Percentiles rank a stretch among this genome's conserved stretches.
These are phyloP conservation scores for Oxyura jamaicensis DNA, from an alignment of 2,113 vertebrate species.

Conservation along the genomic window DNA sequence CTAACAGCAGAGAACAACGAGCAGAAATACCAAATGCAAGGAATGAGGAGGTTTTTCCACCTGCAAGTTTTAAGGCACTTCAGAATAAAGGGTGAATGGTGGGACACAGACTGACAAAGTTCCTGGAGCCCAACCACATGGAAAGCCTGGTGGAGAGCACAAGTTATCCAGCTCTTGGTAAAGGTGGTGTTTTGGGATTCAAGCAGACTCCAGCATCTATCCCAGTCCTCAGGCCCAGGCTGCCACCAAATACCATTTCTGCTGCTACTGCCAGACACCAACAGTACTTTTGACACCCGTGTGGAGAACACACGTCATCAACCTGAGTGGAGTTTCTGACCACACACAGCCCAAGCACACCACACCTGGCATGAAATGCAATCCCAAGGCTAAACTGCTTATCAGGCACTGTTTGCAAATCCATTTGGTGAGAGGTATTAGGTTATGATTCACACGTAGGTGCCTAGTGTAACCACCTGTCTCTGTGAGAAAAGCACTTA, in stretches of 20 bases:
- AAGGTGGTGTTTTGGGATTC: not conserved
- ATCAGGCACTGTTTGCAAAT: not conserved
- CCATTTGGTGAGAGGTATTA: not conserved
- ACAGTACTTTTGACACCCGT: not conserved
- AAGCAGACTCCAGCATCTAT: not conserved
- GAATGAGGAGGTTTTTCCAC: not conserved
- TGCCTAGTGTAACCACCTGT: not conserved
- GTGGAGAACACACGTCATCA: fast-evolving
- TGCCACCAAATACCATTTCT: not conserved
- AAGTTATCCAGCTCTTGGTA: not conserved
- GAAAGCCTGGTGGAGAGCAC: not conserved
- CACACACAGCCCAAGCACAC: not conserved
- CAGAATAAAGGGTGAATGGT: not conserved
- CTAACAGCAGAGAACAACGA: not conserved
- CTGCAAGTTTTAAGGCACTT: not conserved
- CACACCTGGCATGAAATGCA: not conserved
- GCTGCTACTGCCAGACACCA: not conserved
- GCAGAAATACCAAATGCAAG: fast-evolving
- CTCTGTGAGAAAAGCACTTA: not conserved
- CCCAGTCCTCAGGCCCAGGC: not conserved
- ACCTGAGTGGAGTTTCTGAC: not conserved
- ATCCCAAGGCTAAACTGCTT: not conserved
- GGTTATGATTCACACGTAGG: not conserved
- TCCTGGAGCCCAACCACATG: not conserved
- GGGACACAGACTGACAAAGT: not conserved